Percentiles rank a stretch among this genome's conserved stretches.
phyloP scores from a whole-genome alignment of 2,797 vertebrate species.

The Mormyrus proboscirostris region DNA sequence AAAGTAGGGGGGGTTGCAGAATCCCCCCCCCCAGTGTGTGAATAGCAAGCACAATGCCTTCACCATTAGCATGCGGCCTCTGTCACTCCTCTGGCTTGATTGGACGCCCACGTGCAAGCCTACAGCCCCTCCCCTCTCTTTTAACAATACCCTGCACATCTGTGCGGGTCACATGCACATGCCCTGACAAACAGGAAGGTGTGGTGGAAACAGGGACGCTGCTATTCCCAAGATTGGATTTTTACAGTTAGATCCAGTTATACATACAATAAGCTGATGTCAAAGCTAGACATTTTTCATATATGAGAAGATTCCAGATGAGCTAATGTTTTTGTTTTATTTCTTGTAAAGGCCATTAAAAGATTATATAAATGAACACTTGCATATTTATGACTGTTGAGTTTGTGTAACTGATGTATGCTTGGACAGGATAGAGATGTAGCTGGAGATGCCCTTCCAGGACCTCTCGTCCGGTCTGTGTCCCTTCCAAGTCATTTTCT shows the following conservation, averaged over 20 bases:
- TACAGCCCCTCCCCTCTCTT: neutral
- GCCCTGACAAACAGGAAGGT: neutral
- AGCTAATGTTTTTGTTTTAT: neutral
- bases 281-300: neutral
- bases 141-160: neutral
- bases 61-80: neutral
- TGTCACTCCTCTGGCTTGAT: neutral
- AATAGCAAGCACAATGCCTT: neutral
- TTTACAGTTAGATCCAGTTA: neutral
- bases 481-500: neutral
- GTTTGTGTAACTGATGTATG: neutral
- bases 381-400: neutral
- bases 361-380: neutral
- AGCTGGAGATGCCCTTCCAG: neutral
- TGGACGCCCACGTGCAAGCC: neutral
- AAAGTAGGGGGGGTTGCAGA: neutral
- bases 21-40: neutral
- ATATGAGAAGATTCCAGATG: neutral
- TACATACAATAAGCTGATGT: neutral
- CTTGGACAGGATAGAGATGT: neutral
- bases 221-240: neutral
- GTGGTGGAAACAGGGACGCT: neutral
- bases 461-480: neutral
- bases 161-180: neutral
- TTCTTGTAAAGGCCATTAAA: neutral